Base-by-base conservation (phyloP, 2,888 invertebrate species). In the Pogonocherus hispidulus region DNA sequence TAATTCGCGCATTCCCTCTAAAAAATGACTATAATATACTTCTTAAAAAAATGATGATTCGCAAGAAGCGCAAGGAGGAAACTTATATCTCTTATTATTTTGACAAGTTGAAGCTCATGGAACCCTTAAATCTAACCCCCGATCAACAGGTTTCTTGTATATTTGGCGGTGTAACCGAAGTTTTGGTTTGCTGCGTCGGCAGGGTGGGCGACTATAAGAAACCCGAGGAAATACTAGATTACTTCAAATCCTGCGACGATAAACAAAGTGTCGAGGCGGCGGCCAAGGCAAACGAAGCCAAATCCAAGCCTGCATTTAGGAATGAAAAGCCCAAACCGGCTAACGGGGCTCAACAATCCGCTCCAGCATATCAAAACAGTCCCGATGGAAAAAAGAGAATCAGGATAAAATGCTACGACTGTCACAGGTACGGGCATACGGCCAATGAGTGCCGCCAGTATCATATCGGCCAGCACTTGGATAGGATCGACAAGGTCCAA, bases 221-320 rank as follows among this genome's bases (percentile, higher is more conserved):
- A 1, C 46, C 59, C 11, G 59, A 59, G 8, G 59, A 47, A 5
- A 16, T 59, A 6, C 35, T 49, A 3, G 47, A 16, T 5, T 59
- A 59, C 16, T 47, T 59, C n/a, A 46, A 59, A 19, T 27, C 44
- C 11, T 49, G 47, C 32, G 47, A 59, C n/a, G 59, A 59, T 16
- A 59, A 59, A 35, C 14, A 46, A 18, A 18, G 4, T 19, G 32
- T 20, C 2, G 19, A 11, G 5, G 18, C 44, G 5, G 20, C 57
- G 8, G 22, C 18, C 11, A 18, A 41, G n/a, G 11, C n/a, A 9
- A 16, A 16, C 9, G 4, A 52, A 14, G 27, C 14, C 3, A 9
- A 3, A 2, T 2, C 18, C 8, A 18, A 44, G 44, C 4, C 14
- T 44, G 16, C 11, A n/a, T n/a, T n/a, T n/a, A 8, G 27, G 27